Conservation (phyloP, 2,797 vertebrate species). For the Hipposideros larvatus region DNA sequence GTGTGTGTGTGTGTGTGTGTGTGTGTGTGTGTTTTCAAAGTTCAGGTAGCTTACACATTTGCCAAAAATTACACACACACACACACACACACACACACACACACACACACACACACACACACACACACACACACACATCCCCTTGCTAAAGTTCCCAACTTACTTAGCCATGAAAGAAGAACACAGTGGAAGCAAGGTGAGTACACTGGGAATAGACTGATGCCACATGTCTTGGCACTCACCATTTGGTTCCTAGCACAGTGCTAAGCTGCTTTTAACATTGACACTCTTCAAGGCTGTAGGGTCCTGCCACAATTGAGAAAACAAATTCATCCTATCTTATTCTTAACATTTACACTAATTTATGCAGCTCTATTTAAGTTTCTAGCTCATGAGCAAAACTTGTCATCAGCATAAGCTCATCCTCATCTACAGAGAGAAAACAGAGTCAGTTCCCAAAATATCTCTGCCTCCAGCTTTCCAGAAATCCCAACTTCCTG, state of each 20-base stretch:
- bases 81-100: too few relatives aligned
- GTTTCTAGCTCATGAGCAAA: slow-evolving; percentile 57
- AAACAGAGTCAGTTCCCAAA: slow-evolving; percentile 64
- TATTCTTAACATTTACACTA: slow-evolving; percentile 6
- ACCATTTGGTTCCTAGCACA: background rate
- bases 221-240: background rate
- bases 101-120: background rate
- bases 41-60: background rate
- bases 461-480: slow-evolving; percentile 60
- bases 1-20: too few relatives aligned
- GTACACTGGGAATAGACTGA: background rate
- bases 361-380: slow-evolving; percentile 58
- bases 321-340: slow-evolving; percentile 38
- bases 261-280: background rate
- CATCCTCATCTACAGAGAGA: slow-evolving; percentile 62
- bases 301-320: background rate
- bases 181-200: background rate
- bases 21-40: background rate
- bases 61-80: background rate
- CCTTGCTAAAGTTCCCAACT: background rate
- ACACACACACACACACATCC: too few relatives aligned
- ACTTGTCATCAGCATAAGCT: slow-evolving; percentile 58
- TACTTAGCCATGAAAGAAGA: background rate
- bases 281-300: background rate
- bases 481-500: slow-evolving; percentile 54